These are phyloP conservation scores for Callipepla californica DNA, from an alignment of 2,113 vertebrate species.

Conservation along the genomic window DNA sequence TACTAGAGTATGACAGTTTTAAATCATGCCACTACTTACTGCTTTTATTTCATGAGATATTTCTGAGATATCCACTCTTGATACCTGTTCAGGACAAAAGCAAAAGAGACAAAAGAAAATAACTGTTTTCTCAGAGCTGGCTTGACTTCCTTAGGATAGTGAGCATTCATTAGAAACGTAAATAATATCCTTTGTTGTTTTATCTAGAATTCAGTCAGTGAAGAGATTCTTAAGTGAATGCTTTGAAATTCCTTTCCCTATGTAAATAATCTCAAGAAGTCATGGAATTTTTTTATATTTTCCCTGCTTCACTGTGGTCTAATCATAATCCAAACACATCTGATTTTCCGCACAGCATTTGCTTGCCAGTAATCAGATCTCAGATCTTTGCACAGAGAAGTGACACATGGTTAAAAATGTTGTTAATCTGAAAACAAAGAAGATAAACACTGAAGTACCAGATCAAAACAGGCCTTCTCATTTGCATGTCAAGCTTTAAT, in stretches of 20 bases:
- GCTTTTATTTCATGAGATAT: background rate
- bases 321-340: background rate
- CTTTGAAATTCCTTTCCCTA: background rate
- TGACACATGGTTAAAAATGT: background rate
- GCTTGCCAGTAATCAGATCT: background rate
- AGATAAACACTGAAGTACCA: background rate
- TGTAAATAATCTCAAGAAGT: background rate
- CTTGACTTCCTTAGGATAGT: background rate
- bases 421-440: background rate
- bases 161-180: background rate
- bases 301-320: background rate
- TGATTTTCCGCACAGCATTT: background rate
- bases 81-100: background rate
- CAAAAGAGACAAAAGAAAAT: background rate
- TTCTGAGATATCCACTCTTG: background rate
- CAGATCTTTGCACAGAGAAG: background rate
- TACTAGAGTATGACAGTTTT: background rate
- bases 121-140: background rate
- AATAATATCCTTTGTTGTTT: conserved; percentile 1
- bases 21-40: background rate
- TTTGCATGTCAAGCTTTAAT: fast-evolving
- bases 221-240: background rate
- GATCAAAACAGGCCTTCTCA: background rate
- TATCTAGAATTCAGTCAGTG: background rate
- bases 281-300: background rate